phyloP scores from a whole-genome alignment of 1,140 invertebrate species.

The Nephila pilipes region DNA sequence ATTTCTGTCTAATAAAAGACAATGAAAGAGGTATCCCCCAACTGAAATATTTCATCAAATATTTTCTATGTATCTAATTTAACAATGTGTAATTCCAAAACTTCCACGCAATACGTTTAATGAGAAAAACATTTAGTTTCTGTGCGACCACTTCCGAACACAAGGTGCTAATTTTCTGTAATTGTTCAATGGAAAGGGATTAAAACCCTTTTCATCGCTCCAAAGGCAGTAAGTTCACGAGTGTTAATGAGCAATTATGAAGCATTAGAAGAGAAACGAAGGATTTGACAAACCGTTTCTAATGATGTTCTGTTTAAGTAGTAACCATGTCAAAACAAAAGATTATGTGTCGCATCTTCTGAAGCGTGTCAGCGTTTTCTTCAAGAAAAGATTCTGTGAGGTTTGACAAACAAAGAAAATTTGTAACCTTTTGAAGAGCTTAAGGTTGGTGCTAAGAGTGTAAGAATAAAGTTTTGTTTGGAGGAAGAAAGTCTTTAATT shows the following conservation, averaged over 20 bases:
- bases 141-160: neutral
- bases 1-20: neutral
- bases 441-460: no score
- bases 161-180: slow-evolving; percentile 55
- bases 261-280: slow-evolving; percentile 45
- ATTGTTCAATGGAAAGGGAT: slow-evolving; percentile 53
- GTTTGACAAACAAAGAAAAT: neutral
- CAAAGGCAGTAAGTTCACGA: neutral
- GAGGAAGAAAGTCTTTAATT: no score
- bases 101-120: slow-evolving; percentile 8
- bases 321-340: slow-evolving; percentile 6
- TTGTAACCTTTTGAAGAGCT: no score
- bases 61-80: neutral
- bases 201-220: neutral
- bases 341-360: slow-evolving; percentile 32
- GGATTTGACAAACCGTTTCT: slow-evolving; percentile 50
- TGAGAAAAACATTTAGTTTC: slow-evolving; percentile 6
- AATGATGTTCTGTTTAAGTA: slow-evolving; percentile 36
- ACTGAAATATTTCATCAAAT: neutral
- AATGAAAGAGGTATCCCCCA: neutral
- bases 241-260: slow-evolving; percentile 69
- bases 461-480: no score
- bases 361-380: neutral
- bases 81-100: neutral
- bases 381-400: neutral